These are phyloP conservation scores for Drosophila eohydei DNA, from an alignment of 2,888 invertebrate species.

Conservation along the genomic window DNA sequence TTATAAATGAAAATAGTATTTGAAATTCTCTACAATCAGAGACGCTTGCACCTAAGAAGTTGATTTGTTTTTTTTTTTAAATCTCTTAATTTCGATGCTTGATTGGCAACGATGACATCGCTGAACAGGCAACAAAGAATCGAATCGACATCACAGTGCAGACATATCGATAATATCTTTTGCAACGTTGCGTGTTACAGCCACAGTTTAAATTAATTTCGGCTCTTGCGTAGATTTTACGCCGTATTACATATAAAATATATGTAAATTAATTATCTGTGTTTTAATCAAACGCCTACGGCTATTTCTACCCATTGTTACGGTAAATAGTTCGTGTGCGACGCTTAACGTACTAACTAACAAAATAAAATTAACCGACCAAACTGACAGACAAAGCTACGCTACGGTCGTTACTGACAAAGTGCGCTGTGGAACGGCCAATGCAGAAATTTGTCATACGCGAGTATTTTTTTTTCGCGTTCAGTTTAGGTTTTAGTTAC, in stretches of 20 bases:
- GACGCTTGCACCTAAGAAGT: not conserved
- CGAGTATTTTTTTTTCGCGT: slow-evolving; percentile 76
- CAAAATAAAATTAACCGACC: slow-evolving; percentile 33
- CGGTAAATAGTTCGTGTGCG: slow-evolving; percentile 2
- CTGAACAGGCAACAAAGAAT: not conserved
- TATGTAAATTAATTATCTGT: slow-evolving; percentile 16
- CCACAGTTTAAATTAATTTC: slow-evolving; percentile 77
- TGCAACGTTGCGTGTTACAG: slow-evolving; percentile 67
- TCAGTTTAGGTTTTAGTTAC: slow-evolving; percentile 77
- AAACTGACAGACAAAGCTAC: slow-evolving; percentile 68
- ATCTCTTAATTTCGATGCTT: not conserved
- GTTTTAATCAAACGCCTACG: not conserved
- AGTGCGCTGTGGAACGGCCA: slow-evolving; percentile 63
- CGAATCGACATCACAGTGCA: slow-evolving; percentile 17
- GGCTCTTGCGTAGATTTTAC: slow-evolving; percentile 44
- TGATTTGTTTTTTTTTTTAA: not conserved
- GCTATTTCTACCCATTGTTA: not conserved
- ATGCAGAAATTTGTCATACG: slow-evolving; percentile 68
- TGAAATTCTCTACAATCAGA: not conserved
- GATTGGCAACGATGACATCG: slow-evolving; percentile 17
- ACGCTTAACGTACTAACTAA: slow-evolving; percentile 2
- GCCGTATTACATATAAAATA: slow-evolving; percentile 8
- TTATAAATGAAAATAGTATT: not conserved
- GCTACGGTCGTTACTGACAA: slow-evolving; percentile 60
- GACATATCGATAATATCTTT: slow-evolving; percentile 43